These are phyloP conservation scores for Elephantulus edwardii DNA, from an alignment of 2,113 vertebrate species.

Conservation along the genomic window DNA sequence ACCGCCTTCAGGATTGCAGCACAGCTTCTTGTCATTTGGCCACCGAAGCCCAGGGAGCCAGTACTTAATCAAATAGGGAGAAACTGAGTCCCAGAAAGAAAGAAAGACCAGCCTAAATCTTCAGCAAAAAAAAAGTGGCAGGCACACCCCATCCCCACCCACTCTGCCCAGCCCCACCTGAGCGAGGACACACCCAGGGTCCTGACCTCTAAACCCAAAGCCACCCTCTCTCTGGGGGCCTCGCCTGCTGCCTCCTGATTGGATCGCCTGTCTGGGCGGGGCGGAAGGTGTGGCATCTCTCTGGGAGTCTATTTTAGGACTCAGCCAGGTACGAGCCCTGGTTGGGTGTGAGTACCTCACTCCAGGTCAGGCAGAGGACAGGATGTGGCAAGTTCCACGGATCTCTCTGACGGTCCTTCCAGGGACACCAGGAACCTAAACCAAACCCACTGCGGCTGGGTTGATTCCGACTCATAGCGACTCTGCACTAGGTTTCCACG, in stretches of 20 bases:
- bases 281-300: not conserved
- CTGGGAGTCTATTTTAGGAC: slow-evolving; percentile 57
- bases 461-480: too few relatives aligned
- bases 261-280: not conserved
- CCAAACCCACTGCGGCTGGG: too few relatives aligned
- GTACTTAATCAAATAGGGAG: not conserved
- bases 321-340: not conserved
- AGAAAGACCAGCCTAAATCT: not conserved
- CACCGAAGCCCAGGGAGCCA: too few relatives aligned
- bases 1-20: too few relatives aligned
- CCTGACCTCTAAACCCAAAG: not conserved
- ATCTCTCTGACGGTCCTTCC: not conserved
- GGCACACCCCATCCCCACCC: not conserved
- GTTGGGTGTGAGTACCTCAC: not conserved
- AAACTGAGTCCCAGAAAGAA: not conserved
- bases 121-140: not conserved
- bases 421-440: not conserved
- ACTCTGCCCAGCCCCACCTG: not conserved
- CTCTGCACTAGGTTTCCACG: too few relatives aligned
- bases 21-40: too few relatives aligned
- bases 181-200: not conserved
- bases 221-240: not conserved
- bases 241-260: not conserved
- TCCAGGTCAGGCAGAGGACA: slow-evolving; percentile 5
- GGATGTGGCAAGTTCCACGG: not conserved